These are phyloP conservation scores for Lytechinus variegatus DNA, from an alignment of 35 echinoderm and acorn worm genomes.

Conservation along the genomic window DNA sequence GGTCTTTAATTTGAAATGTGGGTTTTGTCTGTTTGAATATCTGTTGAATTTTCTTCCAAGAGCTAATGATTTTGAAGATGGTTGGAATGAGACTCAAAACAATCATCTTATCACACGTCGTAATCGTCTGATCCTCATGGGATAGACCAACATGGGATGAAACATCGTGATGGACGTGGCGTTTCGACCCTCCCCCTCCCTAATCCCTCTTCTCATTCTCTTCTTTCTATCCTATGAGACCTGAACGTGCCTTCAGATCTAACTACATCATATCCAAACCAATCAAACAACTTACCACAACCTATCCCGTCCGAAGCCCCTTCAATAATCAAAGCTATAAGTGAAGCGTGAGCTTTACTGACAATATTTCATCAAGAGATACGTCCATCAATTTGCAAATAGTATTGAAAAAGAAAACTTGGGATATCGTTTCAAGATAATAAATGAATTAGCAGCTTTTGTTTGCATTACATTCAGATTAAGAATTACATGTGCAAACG, in stretches of 20 bases:
- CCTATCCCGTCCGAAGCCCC: not conserved
- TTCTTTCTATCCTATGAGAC: not conserved
- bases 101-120: slow-evolving; percentile 10
- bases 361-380: not conserved
- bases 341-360: not conserved
- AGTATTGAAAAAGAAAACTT: not conserved
- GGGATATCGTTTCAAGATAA: not conserved
- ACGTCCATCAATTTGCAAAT: not conserved
- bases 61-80: not conserved
- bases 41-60: too few species aligned
- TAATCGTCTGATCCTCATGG: not conserved
- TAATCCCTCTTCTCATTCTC: slow-evolving; percentile 3
- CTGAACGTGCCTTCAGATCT: not conserved
- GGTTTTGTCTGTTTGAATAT: too few species aligned
- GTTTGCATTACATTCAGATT: not conserved
- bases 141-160: not conserved
- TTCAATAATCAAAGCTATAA: not conserved
- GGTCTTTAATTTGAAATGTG: too few species aligned
- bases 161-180: slow-evolving; percentile 8
- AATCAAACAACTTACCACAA: not conserved
- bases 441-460: not conserved
- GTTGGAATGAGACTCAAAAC: slow-evolving; percentile 1
- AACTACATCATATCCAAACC: not conserved
- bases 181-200: not conserved
- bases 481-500: not conserved